These are phyloP conservation scores for Bungarus multicinctus DNA, from an alignment of 2,113 vertebrate genomes.

Conservation along the genomic window DNA sequence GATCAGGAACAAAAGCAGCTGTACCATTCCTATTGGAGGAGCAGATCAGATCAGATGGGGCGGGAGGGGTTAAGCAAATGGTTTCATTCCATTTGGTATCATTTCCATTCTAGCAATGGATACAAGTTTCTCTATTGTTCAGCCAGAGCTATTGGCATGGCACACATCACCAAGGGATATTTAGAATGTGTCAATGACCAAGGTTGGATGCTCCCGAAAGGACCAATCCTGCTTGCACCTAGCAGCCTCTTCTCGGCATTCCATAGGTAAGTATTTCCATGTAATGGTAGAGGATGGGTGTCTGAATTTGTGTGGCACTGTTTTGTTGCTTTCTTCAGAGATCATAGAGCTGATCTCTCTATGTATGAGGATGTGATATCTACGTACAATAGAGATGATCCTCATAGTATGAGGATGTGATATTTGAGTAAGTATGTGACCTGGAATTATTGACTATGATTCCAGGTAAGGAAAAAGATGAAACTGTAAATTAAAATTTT, in stretches of 20 bases:
- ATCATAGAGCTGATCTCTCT: background rate
- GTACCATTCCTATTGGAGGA: background rate
- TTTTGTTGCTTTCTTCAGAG: background rate
- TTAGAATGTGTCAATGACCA: constrained; percentile 86
- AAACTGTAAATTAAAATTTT: background rate
- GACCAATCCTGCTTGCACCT: constrained; percentile 89
- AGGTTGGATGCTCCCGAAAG: constrained; percentile 84
- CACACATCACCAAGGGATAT: constrained; percentile 89
- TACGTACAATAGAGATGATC: no score
- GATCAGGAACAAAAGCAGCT: background rate
- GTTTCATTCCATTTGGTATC: background rate
- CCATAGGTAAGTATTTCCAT: constrained; percentile 76
- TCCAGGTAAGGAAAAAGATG: background rate
- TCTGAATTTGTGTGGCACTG: background rate
- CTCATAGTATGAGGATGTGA: background rate
- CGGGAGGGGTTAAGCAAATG: background rate
- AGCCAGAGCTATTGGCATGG: constrained; percentile 90
- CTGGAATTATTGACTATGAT: background rate
- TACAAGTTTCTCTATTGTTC: constrained; percentile 98
- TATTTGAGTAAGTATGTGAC: background rate
- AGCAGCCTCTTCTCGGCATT: constrained; percentile 94
- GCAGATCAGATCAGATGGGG: background rate
- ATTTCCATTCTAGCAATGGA: constrained; percentile 78
- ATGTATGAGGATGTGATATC: no score
- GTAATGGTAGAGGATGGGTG: background rate